Conservation (phyloP, 2,113 vertebrate species). For the Porphyrio hochstetteri region DNA sequence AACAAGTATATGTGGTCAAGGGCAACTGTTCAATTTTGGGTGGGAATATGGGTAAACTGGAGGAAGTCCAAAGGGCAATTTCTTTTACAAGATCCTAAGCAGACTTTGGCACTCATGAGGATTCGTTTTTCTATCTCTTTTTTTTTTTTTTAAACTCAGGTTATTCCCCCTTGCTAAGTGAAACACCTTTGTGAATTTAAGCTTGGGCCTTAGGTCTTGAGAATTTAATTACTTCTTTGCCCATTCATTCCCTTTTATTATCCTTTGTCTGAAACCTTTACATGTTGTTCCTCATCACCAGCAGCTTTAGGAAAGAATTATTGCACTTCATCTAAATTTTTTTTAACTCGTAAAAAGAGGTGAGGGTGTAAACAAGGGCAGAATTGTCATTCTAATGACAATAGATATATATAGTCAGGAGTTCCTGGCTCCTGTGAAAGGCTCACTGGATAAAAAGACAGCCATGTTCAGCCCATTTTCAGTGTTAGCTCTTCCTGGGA, state of each 20-base stretch:
- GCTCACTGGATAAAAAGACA: neutral
- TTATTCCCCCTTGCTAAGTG: neutral
- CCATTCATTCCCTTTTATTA: neutral
- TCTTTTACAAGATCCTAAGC: neutral
- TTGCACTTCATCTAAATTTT: neutral
- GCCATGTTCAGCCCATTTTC: neutral
- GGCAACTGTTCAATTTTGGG: slow-evolving; percentile 3
- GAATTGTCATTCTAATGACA: neutral
- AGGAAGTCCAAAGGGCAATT: neutral
- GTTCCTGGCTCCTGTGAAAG: neutral
- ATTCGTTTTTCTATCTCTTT: neutral
- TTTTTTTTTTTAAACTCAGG: neutral
- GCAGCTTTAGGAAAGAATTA: neutral
- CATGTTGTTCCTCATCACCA: neutral
- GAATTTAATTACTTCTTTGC: neutral
- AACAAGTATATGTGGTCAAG: neutral
- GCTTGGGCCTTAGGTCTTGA: neutral
- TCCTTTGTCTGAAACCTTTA: neutral
- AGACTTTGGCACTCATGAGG: neutral
- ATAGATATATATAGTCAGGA: neutral
- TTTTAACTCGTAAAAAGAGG: neutral
- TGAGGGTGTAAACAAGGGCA: neutral
- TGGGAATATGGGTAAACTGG: neutral
- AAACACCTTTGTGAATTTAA: neutral
- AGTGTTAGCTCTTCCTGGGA: neutral